Evolutionary conservation across 2,113 vertebrate species (phyloP), one percentile per base, ranked within the genome.

Genomic region (Psettodes erumei): DNA sequence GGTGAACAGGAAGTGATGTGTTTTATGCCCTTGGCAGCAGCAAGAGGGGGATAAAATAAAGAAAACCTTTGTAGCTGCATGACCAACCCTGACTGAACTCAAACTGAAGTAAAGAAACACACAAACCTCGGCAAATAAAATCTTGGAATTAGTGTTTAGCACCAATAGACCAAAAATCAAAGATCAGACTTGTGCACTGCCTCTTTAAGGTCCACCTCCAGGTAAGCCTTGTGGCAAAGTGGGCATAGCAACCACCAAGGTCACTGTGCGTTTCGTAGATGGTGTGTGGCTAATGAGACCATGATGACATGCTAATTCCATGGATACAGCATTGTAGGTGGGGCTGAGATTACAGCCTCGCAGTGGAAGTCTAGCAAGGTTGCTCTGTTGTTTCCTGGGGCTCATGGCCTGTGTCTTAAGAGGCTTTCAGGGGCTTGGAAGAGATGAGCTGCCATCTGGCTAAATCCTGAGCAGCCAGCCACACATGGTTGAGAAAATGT

Each of bases 361-460:
- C 67, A 7, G 43, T 68, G 42, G 69, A 77, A 35, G 76, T 76
- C 71, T 25, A 79, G 73, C 40, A 73, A 75, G 72, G 81, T 85
- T 83, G 88, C 67, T 75, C 75, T 88, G 77, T 82, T 83, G 87
- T 86, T 81, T 82, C 80, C 73, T 77, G 72, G 21, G 25, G 83
- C 62, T 85, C 65, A 5, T 32, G 71, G 60, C 40, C 78, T 83
- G 64, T 50, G 86, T 83, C 74, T 86, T 91, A 90, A 92, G 89
- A 89, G 72, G 87, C 83, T 90, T 88, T 91, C 71, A 86, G 68
- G 56, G 79, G 90, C 83, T 92, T 88, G 79, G 55, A 83, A 21
- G 80, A 84, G 88, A 82, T 90, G 84, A 90, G 54, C 83, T 66
- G 71, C 91, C 91, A 93, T 91, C 90, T 93, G 90, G 88, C 77